These are phyloP conservation scores for Drosophila persimilis DNA, from an alignment of 1,140 invertebrate genomes.

Conservation along the genomic window DNA sequence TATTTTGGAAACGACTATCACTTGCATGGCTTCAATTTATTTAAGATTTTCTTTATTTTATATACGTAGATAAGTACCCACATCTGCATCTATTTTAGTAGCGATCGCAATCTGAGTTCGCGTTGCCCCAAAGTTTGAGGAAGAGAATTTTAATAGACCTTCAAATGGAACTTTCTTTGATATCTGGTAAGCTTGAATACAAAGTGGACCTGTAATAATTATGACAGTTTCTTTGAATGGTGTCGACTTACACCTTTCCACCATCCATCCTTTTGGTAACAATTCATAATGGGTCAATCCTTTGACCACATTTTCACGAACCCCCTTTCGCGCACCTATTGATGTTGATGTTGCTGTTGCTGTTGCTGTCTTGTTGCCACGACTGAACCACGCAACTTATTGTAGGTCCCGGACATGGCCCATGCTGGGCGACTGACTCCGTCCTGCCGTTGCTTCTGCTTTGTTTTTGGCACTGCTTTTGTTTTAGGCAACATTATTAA, in stretches of 20 bases:
- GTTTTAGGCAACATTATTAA: conserved; percentile 78
- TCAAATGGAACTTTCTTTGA: conserved; percentile 13
- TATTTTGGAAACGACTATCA: conserved; percentile 3
- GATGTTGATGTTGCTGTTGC: conserved; percentile 55
- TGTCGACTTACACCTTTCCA: conserved; percentile 32
- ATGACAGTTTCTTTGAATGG: conserved; percentile 31
- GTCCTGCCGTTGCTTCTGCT: conserved; percentile 47
- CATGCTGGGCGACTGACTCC: conserved; percentile 52
- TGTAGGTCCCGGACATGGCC: conserved; percentile 31
- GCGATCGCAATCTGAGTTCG: neutral
- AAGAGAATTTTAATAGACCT: no score
- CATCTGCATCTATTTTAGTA: neutral
- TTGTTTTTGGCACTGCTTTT: conserved; percentile 52
- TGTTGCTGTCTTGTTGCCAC: conserved; percentile 18
- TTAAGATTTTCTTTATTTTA: neutral
- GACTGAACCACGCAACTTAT: conserved; percentile 61
- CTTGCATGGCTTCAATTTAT: neutral
- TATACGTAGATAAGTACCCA: no score
- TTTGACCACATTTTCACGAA: conserved; percentile 14
- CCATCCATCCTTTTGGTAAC: conserved; percentile 18
- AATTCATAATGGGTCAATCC: conserved; percentile 25
- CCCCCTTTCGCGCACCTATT: conserved; percentile 47
- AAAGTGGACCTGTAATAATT: conserved; percentile 5
- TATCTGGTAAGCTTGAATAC: conserved; percentile 23
- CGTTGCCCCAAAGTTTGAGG: neutral